A percentile compares a stretch with the other conserved stretches of the same genome.
phyloP scores from a whole-genome alignment of 2,113 vertebrate genomes.

The Ictalurus furcatus region DNA sequence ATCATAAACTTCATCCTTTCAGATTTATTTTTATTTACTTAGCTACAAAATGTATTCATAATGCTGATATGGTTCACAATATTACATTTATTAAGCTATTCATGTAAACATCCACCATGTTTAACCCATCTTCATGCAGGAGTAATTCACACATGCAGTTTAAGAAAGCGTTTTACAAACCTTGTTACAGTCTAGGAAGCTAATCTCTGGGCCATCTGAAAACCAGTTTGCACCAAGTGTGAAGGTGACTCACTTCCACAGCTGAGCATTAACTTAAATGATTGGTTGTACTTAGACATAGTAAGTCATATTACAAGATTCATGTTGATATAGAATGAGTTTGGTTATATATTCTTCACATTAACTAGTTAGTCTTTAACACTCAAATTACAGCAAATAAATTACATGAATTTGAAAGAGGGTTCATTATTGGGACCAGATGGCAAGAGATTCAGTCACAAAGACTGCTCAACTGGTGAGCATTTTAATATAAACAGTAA shows the following conservation, averaged over 20 bases:
- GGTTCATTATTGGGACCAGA: neutral
- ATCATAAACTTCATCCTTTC: neutral
- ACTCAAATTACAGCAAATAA: neutral
- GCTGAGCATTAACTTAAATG: neutral
- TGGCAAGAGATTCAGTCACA: neutral
- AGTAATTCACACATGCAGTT: neutral
- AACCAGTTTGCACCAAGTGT: neutral
- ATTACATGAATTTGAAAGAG: neutral
- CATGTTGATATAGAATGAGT: neutral
- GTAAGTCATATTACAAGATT: neutral
- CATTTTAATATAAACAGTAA: neutral
- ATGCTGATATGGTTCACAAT: neutral
- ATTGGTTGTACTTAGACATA: neutral
- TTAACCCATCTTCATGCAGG: neutral
- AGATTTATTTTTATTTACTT: neutral
- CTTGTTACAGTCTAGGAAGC: neutral
- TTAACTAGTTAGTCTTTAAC: neutral
- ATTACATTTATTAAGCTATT: neutral
- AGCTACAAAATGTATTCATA: neutral
- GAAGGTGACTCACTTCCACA: neutral
- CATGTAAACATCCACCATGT: neutral
- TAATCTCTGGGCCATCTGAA: neutral
- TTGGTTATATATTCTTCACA: too few species aligned
- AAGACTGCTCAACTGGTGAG: neutral
- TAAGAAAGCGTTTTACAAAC: neutral